Evolutionary conservation across 2,888 invertebrate species (phyloP).

Genomic region (Leucania comma): DNA sequence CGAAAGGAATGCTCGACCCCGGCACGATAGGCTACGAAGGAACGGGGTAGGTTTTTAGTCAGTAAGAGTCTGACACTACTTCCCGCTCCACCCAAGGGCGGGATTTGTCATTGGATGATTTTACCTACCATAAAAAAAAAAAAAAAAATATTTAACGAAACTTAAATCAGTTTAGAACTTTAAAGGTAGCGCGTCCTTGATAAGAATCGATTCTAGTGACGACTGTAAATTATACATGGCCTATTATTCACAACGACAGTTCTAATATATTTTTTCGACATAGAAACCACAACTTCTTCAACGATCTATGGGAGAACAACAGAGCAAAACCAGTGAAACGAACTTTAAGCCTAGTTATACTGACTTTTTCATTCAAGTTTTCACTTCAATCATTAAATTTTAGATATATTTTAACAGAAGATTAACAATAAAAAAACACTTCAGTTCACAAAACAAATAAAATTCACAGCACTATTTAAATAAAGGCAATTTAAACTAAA

Average conservation of each 20-base stretch:
- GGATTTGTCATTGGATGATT: no score
- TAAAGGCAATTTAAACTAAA: slow-evolving; percentile 29
- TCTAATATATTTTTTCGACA: background rate
- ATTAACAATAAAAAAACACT: slow-evolving; percentile 10
- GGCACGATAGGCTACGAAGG: no score
- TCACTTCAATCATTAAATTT: background rate
- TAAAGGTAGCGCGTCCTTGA: slow-evolving; percentile 48
- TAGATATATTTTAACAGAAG: background rate
- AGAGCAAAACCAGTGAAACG: slow-evolving; percentile 12
- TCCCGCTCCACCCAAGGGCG: no score
- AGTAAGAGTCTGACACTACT: no score
- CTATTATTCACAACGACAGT: background rate
- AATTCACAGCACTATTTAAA: slow-evolving; percentile 34
- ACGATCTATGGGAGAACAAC: slow-evolving; percentile 14
- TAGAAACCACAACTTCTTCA: background rate
- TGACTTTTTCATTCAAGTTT: background rate
- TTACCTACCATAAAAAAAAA: no score
- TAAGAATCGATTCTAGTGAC: slow-evolving; percentile 57
- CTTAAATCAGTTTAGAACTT: slow-evolving; percentile 23
- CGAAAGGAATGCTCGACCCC: no score
- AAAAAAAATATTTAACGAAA: background rate
- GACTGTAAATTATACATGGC: slow-evolving; percentile 23
- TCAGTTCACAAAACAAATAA: slow-evolving; percentile 18
- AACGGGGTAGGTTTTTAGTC: no score
- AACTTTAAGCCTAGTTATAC: background rate